These are phyloP conservation scores for Aptenodytes forsteri DNA, from an alignment of 2,113 vertebrate species.

Conservation along the genomic window DNA sequence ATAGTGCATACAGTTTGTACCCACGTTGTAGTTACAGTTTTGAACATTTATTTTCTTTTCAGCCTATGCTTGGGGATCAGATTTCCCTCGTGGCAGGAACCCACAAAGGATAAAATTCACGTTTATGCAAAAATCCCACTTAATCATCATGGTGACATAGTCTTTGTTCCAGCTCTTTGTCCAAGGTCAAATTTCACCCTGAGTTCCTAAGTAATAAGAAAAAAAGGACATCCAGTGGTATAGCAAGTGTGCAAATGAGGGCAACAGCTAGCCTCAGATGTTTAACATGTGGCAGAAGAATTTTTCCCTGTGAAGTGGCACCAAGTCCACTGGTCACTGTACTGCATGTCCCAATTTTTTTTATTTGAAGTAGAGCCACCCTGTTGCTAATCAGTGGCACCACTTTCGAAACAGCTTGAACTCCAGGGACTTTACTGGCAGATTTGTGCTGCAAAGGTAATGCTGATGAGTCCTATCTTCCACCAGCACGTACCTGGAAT, in stretches of 20 bases:
- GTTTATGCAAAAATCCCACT: background rate
- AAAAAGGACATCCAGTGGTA: background rate
- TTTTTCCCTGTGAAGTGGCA: background rate
- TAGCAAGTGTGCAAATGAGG: background rate
- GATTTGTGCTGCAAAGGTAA: background rate
- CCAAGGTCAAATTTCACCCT: background rate
- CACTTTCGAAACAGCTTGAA: background rate
- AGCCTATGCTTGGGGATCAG: background rate
- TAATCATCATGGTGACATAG: constrained; percentile 18
- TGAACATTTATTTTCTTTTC: background rate
- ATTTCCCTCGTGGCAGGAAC: constrained; percentile 13
- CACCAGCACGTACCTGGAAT: background rate
- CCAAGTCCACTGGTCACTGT: no score
- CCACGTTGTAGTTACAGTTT: rapidly evolving
- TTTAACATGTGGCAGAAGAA: background rate
- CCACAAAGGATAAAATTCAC: constrained; percentile 20
- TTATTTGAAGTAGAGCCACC: background rate
- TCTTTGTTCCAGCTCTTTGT: constrained; percentile 30
- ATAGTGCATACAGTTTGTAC: background rate
- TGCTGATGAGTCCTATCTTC: background rate
- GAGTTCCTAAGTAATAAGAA: background rate
- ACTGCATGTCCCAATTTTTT: rapidly evolving
- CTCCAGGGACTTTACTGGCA: background rate
- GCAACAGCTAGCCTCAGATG: background rate
- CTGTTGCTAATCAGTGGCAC: background rate